Percentiles rank a stretch among this genome's conserved stretches.
Evolutionary conservation across 2,888 invertebrate species (phyloP).

Genomic region (Notodromas monacha): DNA sequence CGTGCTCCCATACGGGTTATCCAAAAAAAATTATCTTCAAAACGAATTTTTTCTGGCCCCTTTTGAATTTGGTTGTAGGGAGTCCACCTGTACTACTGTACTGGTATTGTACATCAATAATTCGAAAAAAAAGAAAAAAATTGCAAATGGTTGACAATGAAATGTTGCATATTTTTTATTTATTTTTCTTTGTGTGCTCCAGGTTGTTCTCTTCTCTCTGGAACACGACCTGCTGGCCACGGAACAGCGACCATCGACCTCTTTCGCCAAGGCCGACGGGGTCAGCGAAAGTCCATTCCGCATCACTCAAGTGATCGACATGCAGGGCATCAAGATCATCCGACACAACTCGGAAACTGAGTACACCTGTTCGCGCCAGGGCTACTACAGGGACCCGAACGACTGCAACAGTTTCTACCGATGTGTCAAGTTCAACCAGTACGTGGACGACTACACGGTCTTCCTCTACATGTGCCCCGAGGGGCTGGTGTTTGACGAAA

Average conservation of each 20-base stretch:
- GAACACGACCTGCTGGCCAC: slow-evolving; percentile 21
- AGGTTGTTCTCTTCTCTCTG: slow-evolving; percentile 26
- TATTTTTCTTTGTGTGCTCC: neutral
- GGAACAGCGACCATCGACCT: no score
- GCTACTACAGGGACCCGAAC: slow-evolving; percentile 39
- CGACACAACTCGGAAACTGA: slow-evolving; percentile 33
- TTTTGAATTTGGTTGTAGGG: no score
- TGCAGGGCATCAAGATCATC: slow-evolving; percentile 29
- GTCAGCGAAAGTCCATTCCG: slow-evolving; percentile 34
- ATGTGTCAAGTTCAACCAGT: slow-evolving; percentile 43
- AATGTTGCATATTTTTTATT: no score
- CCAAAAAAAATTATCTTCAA: no score
- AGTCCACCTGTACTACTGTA: no score
- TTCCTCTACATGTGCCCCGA: slow-evolving; percentile 49
- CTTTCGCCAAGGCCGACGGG: slow-evolving; percentile 13
- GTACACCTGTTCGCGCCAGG: slow-evolving; percentile 37
- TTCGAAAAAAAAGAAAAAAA: no score
- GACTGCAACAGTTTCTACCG: slow-evolving; percentile 44
- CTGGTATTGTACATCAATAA: no score
- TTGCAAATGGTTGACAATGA: no score
- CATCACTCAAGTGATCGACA: slow-evolving; percentile 35
- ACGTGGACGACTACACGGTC: slow-evolving; percentile 34
- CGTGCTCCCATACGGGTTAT: no score
- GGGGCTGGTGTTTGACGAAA: slow-evolving; percentile 37
- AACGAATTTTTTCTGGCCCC: no score